These are phyloP conservation scores for Tragelaphus imberbis DNA, from an alignment of 2,113 vertebrate species.

Conservation along the genomic window DNA sequence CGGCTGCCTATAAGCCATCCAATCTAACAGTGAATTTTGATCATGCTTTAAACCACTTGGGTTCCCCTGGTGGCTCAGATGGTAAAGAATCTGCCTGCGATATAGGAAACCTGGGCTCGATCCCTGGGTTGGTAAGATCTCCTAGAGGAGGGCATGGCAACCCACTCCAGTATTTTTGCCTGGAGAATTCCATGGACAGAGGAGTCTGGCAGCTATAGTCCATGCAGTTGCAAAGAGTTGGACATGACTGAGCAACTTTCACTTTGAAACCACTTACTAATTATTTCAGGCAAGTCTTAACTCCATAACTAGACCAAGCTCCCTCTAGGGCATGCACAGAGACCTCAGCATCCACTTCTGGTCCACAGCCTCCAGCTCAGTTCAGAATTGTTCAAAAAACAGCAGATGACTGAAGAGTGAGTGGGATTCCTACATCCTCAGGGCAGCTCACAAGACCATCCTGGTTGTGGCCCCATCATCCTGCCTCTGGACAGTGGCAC, in stretches of 20 bases:
- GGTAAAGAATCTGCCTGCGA: neutral
- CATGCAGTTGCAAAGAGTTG: neutral
- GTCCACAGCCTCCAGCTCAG: neutral
- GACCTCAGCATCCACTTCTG: neutral
- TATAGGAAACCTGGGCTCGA: rapidly evolving
- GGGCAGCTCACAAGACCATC: too few species aligned
- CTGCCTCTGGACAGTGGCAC: neutral
- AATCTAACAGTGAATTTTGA: neutral
- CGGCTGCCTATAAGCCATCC: neutral
- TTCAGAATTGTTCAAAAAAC: neutral
- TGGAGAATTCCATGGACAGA: neutral
- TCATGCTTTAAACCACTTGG: neutral
- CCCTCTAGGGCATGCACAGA: neutral
- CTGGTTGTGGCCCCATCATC: neutral
- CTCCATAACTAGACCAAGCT: neutral
- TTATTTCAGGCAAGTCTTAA: neutral
- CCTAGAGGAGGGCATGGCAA: neutral
- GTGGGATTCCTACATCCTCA: neutral
- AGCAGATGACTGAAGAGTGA: neutral
- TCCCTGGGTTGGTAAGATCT: neutral
- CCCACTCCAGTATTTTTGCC: neutral
- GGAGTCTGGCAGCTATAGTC: neutral
- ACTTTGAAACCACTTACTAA: neutral
- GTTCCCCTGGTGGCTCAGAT: neutral
- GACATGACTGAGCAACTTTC: neutral